Percentiles rank a stretch among this genome's conserved stretches.
Conservation (phyloP, 2,888 invertebrate genomes). For the Acleris emargana region DNA sequence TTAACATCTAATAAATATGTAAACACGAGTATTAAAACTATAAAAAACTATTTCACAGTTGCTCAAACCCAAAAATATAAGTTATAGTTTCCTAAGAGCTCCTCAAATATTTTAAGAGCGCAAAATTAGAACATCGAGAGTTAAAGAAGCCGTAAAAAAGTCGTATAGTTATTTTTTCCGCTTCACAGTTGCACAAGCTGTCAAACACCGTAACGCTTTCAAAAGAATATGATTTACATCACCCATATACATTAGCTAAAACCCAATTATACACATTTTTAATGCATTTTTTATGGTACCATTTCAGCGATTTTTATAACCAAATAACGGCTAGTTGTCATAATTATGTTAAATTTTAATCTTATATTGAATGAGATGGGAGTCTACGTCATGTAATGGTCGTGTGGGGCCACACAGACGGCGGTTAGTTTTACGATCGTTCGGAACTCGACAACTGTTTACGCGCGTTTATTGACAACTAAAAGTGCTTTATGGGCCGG, state of each 20-base stretch:
- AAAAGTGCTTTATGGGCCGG: constrained; percentile 60
- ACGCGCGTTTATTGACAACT: constrained; percentile 67
- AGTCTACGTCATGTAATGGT: constrained; percentile 25
- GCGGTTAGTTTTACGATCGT: constrained; percentile 58
- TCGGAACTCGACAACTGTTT: constrained; percentile 57
- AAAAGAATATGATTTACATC: constrained; percentile 23
- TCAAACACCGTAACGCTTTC: constrained; percentile 21
- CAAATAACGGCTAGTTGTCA: constrained; percentile 30
- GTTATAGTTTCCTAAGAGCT: constrained; percentile 10
- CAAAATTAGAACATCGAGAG: constrained; percentile 29
- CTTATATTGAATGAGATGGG: constrained; percentile 24
- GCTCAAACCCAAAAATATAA: constrained; percentile 1
- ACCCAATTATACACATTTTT: constrained; percentile 29
- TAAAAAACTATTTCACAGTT: too few species aligned
- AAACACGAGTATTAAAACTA: background rate
- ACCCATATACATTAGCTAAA: constrained; percentile 22
- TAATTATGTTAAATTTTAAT: constrained; percentile 32
- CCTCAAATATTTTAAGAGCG: constrained; percentile 16
- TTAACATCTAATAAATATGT: background rate
- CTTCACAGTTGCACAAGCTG: constrained; percentile 32
- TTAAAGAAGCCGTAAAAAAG: constrained; percentile 31
- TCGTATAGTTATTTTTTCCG: constrained; percentile 31
- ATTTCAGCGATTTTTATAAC: constrained; percentile 24
- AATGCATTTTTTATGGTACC: constrained; percentile 22
- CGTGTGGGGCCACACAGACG: constrained; percentile 59